Base-by-base conservation (phyloP, 2,888 invertebrate genomes). In the Pherbina coryleti region DNA sequence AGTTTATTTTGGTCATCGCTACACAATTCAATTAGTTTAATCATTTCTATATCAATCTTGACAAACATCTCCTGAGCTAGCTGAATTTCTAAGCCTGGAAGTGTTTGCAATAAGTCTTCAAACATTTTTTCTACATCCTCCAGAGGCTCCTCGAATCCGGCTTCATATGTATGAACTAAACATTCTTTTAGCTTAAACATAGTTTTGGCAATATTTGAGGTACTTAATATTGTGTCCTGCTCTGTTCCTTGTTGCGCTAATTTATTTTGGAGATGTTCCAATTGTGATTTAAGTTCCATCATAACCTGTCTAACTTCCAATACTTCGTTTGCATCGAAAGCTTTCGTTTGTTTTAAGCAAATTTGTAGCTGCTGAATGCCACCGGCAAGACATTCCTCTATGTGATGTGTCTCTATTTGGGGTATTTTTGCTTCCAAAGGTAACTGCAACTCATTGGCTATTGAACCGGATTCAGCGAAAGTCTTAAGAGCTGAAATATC, bases 401-500 rank as follows among this genome's bases (percentile, higher is more conserved):
- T 79, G 37, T 79, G 82, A 5, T 79, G 74, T 1, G 84, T 75
- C 9, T 83, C 82, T 51, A 79, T 81, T 5, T 77, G 55, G 3
- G 77, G 80, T 1, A 81, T 9, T 17, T 82, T 55, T 17, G 79
- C 82, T 19, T 75, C 70, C 3, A 72, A 62, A 0, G 75, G 77
- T 51, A 53, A 28, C 11, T 70, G 66, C 14, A 25, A 60, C 17
- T 76, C 49, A 34, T 74, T 78, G 2, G 81, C 80, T 8, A 57
- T 60, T 1, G 80, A 53, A 7, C 75, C 74, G 7, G 25, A 78
- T 44, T 92, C 91, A 4, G 91, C 91, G 53, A 90, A 89, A 0
- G 92, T 92, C 87, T 92, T 92, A 22, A 93, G 89, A 4, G 91
- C 91, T 0, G 93, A 92, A 80, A 92, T 88, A 82, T 92, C 92